phyloP scores from a whole-genome alignment of 2,888 invertebrate species.

The Hemithea aestivaria region DNA sequence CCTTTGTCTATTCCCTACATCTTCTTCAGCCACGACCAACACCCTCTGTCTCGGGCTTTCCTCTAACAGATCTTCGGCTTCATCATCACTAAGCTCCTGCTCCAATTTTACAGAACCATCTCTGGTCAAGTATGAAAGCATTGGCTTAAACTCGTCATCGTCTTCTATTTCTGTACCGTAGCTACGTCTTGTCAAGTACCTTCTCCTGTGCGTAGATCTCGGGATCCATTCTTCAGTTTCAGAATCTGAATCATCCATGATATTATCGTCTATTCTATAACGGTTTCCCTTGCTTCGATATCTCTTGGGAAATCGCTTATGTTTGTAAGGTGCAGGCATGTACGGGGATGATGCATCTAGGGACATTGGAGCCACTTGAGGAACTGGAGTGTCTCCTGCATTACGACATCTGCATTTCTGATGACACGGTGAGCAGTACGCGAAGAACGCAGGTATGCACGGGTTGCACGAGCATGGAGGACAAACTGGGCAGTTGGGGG shows the following conservation, averaged over 20 bases:
- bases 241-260: no score
- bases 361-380: slow-evolving; percentile 16
- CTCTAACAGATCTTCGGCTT: slow-evolving; percentile 37
- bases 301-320: no score
- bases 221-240: slow-evolving; percentile 5
- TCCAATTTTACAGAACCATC: slow-evolving; percentile 46
- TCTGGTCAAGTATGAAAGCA: slow-evolving; percentile 32
- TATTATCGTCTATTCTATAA: no score
- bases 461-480: slow-evolving; percentile 60
- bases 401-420: slow-evolving; percentile 52
- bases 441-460: slow-evolving; percentile 62
- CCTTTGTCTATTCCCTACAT: slow-evolving; percentile 23
- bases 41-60: slow-evolving; percentile 24
- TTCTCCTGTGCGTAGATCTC: slow-evolving; percentile 9
- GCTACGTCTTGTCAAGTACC: slow-evolving; percentile 11
- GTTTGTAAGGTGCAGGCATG: no score
- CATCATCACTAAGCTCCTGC: slow-evolving; percentile 42
- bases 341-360: neutral
- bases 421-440: slow-evolving; percentile 63
- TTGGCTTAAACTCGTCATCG: slow-evolving; percentile 30
- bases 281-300: no score
- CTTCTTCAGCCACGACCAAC: slow-evolving; percentile 27
- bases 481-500: slow-evolving; percentile 51
- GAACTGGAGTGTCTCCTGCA: slow-evolving; percentile 35
- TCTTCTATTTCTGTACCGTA: slow-evolving; percentile 15